Evolutionary conservation across 1,140 invertebrate genomes (phyloP), one percentile per base, ranked within the genome.

Genomic region (Heliconius hewitsoni): DNA sequence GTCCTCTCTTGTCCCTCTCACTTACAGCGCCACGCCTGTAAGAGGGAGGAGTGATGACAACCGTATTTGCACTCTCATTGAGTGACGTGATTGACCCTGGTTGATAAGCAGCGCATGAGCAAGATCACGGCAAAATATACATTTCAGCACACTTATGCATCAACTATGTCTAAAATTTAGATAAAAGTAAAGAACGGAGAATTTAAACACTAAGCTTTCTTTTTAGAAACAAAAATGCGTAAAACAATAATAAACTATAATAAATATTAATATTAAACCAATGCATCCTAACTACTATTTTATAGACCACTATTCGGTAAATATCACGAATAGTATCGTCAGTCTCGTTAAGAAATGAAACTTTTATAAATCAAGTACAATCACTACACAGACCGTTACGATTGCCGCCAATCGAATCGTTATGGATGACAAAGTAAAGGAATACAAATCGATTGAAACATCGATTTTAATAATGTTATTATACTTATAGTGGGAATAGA

Each of bases 11-110:
- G 23, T 81, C 80, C 71, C 82, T 75, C 78, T 81, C 83, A 77
- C 34, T 72, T 72, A 30, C 50, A 34, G 50, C 18, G 1, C 73
- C 30, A 77, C 74, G 77, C 74, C 79, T 75, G 71, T 37, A 42
- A 77, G 70, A 79, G 23, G 57, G 74, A 80, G 73, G 72, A 73
- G 78, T 70, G 60, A 42, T 13, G 50, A 55, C 72, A 55, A 76
- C 57, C 50, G 73, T 82, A 82, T 84, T 82, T 80, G 78, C 77
- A 79, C 60, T 72, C 73, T 74, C 73, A 74, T 74, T 75, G 27
- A 76, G 70, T 75, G 73, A 77, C 74, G 71, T 81, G 83, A 84
- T 82, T 86, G 89, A 89, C 87, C 86, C 84, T 66, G 83, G 60
- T 60, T 86, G 88, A 88, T 91, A 89, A 88, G 75, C 66, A 34